Conservation (phyloP, 2,797 vertebrate species). For the Aphelocoma californica region DNA sequence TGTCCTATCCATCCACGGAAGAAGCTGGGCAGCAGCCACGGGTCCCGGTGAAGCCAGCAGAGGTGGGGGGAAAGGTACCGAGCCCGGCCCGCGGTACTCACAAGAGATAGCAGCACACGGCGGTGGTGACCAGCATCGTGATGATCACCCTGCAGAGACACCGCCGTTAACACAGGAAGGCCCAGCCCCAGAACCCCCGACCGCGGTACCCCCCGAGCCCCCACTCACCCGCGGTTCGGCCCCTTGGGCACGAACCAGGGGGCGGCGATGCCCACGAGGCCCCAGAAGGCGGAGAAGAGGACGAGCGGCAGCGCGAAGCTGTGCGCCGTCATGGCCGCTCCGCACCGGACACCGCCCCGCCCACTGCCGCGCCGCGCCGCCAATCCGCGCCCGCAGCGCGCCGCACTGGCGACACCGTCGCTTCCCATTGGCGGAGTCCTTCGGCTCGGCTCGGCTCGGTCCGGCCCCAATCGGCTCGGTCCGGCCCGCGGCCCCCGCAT, state of each 20-base stretch:
- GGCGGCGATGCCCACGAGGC: conserved; percentile 88
- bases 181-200: accelerated
- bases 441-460: no score
- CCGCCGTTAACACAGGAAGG: neutral
- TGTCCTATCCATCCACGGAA: neutral
- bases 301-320: conserved; percentile 92
- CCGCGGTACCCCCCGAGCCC: neutral
- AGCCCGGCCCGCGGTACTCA: conserved; percentile 74
- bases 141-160: conserved; percentile 86
- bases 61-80: accelerated
- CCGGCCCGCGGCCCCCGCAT: accelerated
- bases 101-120: conserved; percentile 96
- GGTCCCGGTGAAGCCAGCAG: neutral
- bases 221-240: conserved; percentile 91
- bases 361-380: neutral
- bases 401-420: accelerated
- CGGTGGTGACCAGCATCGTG: conserved; percentile 92
- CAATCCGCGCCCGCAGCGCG: neutral
- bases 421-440: neutral
- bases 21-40: neutral
- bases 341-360: neutral
- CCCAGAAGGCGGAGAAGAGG: conserved; percentile 95
- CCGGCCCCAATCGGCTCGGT: no score
- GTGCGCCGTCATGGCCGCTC: conserved; percentile 85
- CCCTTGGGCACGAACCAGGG: conserved; percentile 96